Evolutionary conservation across 92 coral and sea anemone species (phyloP).

Genomic region (Paramuricea clavata): DNA sequence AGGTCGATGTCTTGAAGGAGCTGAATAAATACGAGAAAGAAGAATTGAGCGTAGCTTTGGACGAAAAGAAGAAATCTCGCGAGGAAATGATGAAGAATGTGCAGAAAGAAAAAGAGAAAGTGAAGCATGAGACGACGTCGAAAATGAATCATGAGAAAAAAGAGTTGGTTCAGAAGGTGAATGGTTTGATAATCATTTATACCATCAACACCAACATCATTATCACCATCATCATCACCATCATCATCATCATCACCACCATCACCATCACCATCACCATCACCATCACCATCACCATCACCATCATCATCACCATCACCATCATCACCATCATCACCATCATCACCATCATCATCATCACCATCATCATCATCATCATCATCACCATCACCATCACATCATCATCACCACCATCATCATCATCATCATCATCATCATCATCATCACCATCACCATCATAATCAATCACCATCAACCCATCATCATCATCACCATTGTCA

Average conservation of each 20-base stretch:
- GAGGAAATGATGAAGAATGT: conserved; percentile 30
- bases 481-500: neutral
- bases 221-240: conserved; percentile 1
- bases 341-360: neutral
- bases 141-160: conserved; percentile 46
- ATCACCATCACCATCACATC: too few relatives aligned
- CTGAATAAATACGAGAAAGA: conserved; percentile 65
- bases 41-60: conserved; percentile 56
- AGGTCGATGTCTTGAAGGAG: conserved; percentile 49
- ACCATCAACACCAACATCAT: too few relatives aligned
- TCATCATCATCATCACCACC: neutral
- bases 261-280: neutral
- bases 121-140: conserved; percentile 8
- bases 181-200: conserved; percentile 13
- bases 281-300: neutral
- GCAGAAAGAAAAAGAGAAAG: conserved; percentile 23
- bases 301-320: neutral
- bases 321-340: neutral
- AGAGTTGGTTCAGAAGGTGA: conserved; percentile 46
- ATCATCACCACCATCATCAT: too few relatives aligned
- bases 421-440: too few relatives aligned
- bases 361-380: neutral
- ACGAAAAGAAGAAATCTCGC: conserved; percentile 50
- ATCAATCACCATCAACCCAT: too few relatives aligned
- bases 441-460: conserved; percentile 6